Evolutionary conservation across 2,888 invertebrate genomes (phyloP).

Genomic region (Habroteleia sp.): DNA sequence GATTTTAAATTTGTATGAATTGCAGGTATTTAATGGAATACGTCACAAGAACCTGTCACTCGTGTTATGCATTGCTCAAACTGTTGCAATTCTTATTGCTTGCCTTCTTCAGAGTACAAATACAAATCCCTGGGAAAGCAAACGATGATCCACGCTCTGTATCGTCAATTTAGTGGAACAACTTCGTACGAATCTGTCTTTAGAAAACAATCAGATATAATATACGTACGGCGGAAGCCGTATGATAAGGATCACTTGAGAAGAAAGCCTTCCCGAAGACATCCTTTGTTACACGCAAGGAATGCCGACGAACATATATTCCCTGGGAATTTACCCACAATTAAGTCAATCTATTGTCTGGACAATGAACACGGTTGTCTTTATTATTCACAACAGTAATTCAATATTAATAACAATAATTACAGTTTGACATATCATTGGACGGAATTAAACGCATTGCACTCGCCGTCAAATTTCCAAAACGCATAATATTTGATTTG

Average conservation of each 20-base stretch:
- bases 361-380: conserved; percentile 77
- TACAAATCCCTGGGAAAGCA: conserved; percentile 59
- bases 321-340: conserved; percentile 81
- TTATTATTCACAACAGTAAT: conserved; percentile 78
- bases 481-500: conserved; percentile 40
- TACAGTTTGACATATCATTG: conserved; percentile 74
- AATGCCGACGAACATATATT: conserved; percentile 70
- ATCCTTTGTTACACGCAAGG: conserved; percentile 73
- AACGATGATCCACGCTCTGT: conserved; percentile 38
- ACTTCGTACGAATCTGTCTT: conserved; percentile 56
- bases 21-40: too few species aligned
- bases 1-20: too few species aligned
- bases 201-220: conserved; percentile 65
- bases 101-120: conserved; percentile 30
- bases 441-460: conserved; percentile 68
- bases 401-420: conserved; percentile 76
- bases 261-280: conserved; percentile 74
- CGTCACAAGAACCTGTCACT: not conserved
- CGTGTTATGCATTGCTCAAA: not conserved
- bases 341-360: conserved; percentile 77
- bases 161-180: conserved; percentile 60
- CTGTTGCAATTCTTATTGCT: not conserved
- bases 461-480: conserved; percentile 11
- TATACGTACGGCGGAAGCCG: conserved; percentile 71
- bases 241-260: conserved; percentile 73